These are phyloP conservation scores for Coptotermes formosanus DNA, from an alignment of 1,140 invertebrate genomes.

Conservation along the genomic window DNA sequence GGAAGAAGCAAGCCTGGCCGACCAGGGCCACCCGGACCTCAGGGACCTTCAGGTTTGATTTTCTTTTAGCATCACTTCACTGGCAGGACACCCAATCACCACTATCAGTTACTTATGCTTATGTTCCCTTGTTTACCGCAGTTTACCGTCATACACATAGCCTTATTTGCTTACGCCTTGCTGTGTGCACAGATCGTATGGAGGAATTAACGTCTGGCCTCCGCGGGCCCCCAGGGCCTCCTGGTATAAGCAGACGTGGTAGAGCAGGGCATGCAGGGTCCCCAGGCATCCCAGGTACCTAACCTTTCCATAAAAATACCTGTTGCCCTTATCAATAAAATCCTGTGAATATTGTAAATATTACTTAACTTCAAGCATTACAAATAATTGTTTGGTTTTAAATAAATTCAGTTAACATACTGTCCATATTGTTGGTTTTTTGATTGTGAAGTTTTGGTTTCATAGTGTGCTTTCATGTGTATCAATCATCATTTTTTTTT, in stretches of 20 bases:
- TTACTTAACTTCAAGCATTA: too few species aligned
- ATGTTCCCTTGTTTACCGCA: neutral
- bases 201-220: constrained; percentile 55
- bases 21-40: constrained; percentile 58
- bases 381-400: too few species aligned
- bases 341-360: too few species aligned
- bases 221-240: constrained; percentile 51
- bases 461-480: too few species aligned
- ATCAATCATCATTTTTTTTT: too few species aligned
- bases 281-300: constrained; percentile 53
- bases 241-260: constrained; percentile 49
- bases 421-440: too few species aligned
- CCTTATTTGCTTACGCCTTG: constrained; percentile 13
- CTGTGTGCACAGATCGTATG: constrained; percentile 52
- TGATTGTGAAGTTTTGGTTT: too few species aligned
- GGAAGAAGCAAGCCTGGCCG: constrained; percentile 56
- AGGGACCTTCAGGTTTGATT: constrained; percentile 58
- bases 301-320: constrained; percentile 20
- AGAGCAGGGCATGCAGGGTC: constrained; percentile 45
- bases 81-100: neutral
- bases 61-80: neutral
- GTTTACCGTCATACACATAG: constrained; percentile 3
- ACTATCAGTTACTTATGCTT: neutral
- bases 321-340: neutral
- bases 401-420: too few species aligned